Conservation (phyloP, 2,797 vertebrate species). For the Muraenolepis orangiensis region DNA sequence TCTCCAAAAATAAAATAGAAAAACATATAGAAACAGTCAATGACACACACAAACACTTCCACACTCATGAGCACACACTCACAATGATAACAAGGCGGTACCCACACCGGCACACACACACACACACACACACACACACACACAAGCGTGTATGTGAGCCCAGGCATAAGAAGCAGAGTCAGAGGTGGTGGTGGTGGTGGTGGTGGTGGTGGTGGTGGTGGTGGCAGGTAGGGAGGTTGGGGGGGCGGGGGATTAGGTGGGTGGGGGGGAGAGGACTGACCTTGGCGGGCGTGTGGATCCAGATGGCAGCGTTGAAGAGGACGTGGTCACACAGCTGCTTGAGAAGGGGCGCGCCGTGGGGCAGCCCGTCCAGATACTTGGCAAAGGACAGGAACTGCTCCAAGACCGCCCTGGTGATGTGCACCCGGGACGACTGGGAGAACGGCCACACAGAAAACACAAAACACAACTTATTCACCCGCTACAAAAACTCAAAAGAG, state of each 20-base stretch:
- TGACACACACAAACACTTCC: background rate
- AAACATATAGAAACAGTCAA: constrained; percentile 5
- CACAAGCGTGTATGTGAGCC: too few relatives aligned
- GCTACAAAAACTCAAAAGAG: background rate
- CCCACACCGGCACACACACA: constrained; percentile 23
- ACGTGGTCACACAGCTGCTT: constrained; percentile 90
- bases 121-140: too few relatives aligned
- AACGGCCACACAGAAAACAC: background rate
- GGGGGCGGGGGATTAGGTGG: too few relatives aligned
- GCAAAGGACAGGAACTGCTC: constrained; percentile 90
- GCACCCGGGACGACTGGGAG: constrained; percentile 82
- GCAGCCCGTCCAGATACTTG: constrained; percentile 86
- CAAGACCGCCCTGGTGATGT: constrained; percentile 86
- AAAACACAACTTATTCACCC: background rate
- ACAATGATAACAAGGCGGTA: background rate
- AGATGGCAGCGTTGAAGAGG: constrained; percentile 88
- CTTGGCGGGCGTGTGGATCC: constrained; percentile 97
- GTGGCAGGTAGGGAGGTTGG: too few relatives aligned
- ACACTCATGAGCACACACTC: too few relatives aligned
- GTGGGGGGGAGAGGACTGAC: constrained; percentile 58
- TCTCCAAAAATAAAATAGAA: background rate
- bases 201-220: background rate
- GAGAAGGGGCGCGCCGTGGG: constrained; percentile 84
- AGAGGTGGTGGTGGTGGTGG: background rate
- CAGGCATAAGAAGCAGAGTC: background rate